Evolutionary conservation across 1,140 invertebrate species (phyloP).

Genomic region (Sitobion miscanthi): DNA sequence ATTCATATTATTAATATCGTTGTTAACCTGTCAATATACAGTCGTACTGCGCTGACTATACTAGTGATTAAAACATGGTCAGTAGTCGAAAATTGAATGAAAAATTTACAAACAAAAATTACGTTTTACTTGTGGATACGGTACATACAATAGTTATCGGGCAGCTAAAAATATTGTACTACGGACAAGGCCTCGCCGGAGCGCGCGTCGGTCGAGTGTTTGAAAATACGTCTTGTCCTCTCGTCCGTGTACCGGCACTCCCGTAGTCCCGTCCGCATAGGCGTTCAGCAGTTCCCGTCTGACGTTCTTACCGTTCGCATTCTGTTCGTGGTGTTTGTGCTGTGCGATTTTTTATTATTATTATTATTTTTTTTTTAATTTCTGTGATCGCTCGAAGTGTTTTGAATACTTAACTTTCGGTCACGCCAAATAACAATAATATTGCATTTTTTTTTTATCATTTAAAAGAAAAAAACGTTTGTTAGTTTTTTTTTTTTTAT

Average conservation of each 20-base stretch:
- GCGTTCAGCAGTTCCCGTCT: conserved; percentile 7
- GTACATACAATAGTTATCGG: conserved; percentile 24
- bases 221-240: background rate
- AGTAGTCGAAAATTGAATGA: background rate
- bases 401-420: background rate
- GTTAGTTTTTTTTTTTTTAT: background rate
- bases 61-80: background rate
- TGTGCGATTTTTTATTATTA: background rate
- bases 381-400: background rate
- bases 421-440: background rate
- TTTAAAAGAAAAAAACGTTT: background rate
- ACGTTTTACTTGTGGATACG: background rate
- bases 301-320: background rate
- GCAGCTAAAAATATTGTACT: background rate
- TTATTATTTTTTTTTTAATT: background rate
- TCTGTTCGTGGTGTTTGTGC: background rate
- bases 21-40: background rate
- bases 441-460: background rate
- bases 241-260: background rate
- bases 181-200: background rate
- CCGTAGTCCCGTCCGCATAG: background rate
- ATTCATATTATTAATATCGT: background rate
- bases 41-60: background rate
- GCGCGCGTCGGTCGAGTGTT: conserved; percentile 30
- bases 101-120: background rate